Base-by-base conservation (phyloP, 2,113 vertebrate genomes). In the Grallaria varia region DNA sequence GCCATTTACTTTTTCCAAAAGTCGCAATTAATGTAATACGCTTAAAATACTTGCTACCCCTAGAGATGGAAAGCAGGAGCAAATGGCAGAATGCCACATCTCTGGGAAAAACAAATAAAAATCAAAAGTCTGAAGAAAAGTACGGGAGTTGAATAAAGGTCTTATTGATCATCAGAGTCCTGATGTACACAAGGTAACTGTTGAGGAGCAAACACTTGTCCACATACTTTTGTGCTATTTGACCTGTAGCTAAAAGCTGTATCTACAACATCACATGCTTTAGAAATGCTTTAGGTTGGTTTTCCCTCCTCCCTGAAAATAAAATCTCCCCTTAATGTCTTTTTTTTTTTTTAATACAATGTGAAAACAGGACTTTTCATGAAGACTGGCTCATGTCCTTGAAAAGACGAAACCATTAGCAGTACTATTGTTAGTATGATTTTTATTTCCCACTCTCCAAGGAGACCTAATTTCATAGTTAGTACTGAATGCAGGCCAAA, bases 171-270 rank as follows among this genome's bases (percentile, higher is more conserved):
- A 78, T n/a, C 14, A 2, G 44, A 83, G 55, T 52, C 12, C 35
- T 33, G 37, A 55, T 69, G 42, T 60, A 77, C 56, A 63, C 3
- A 64, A 44, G 39, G n/a, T 90, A 83, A 79, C 50, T 60, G 28
- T 1, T 37, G 28, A 95, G 49, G 60, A 94, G 77, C 76, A 86
- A 79, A 71, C 75, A 80, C 37, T 53, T 84, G 40, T 31, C 64
- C 42, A 78, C 13, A 12, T 67, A 59, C 12, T 83, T 91, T 5
- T 59, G 68, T 90, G 72, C 79, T 94, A 63, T 92, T 80, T 88
- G 55, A 88, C 50, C 30, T 72, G 72, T 93, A 71, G n/a, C 49
- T 92, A 89, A 90, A 95, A 84, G 35, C 44, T 90, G 75, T 93
- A 94, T 85, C 58, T 66, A 30, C 40, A 42, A 47, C 55, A 86